A percentile compares a stretch with the other conserved stretches of the same genome.
phyloP scores from a whole-genome alignment of 2,113 vertebrate species.

The Ondatra zibethicus region DNA sequence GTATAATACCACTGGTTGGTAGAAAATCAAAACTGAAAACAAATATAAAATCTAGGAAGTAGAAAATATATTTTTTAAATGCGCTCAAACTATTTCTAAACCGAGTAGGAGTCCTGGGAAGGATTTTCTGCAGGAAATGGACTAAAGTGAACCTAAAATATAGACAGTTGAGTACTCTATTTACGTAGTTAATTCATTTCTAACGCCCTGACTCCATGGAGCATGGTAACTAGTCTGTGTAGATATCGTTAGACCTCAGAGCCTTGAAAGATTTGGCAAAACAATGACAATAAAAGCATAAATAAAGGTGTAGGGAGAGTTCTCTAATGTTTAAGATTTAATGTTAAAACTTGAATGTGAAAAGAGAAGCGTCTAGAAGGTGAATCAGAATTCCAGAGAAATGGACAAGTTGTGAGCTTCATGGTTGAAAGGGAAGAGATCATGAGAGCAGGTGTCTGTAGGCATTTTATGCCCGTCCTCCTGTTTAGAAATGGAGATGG shows the following conservation, averaged over 20 bases:
- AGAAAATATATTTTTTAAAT: not conserved
- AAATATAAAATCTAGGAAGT: slow-evolving; percentile 32
- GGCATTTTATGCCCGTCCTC: not conserved
- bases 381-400: slow-evolving; percentile 31
- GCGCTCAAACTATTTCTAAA: slow-evolving; percentile 21
- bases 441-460: not conserved
- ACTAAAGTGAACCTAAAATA: slow-evolving; percentile 16
- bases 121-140: not conserved
- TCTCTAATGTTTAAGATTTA: not conserved
- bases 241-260: not conserved
- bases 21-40: slow-evolving; percentile 46
- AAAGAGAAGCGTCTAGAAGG: slow-evolving; percentile 29
- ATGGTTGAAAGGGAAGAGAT: not conserved
- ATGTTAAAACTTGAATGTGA: slow-evolving; percentile 20
- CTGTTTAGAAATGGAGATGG: not conserved
- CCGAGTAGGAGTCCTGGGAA: not conserved
- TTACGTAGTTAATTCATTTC: not conserved
- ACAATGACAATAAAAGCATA: slow-evolving; percentile 20
- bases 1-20: not conserved
- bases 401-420: not conserved
- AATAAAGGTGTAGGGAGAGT: not conserved
- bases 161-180: not conserved
- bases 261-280: slow-evolving; percentile 16
- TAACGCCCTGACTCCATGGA: not conserved
- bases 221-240: not conserved